phyloP scores from a whole-genome alignment of 2,113 vertebrate species.

The Coreoperca whiteheadi region DNA sequence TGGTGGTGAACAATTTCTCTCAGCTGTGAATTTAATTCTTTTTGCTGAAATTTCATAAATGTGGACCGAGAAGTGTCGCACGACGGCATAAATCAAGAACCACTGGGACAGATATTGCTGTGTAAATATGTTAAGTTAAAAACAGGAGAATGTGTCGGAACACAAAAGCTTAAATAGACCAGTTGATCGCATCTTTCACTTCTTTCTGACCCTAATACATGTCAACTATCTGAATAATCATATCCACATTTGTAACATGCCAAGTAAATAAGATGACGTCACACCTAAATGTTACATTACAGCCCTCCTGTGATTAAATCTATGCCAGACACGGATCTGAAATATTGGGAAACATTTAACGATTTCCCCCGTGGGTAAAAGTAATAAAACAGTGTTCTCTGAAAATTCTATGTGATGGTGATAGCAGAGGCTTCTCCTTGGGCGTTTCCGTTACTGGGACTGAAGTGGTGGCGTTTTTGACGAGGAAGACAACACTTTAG shows the following conservation, averaged over 20 bases:
- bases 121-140: not conserved
- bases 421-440: conserved; percentile 1
- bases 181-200: not conserved
- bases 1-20: not conserved
- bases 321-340: conserved; percentile 9
- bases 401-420: conserved; percentile 6
- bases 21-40: conserved; percentile 57
- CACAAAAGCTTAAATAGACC: not conserved
- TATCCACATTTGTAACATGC: conserved; percentile 19
- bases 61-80: conserved; percentile 6
- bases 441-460: not conserved
- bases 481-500: conserved; percentile 36
- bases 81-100: conserved; percentile 18
- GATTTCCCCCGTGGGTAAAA: not conserved
- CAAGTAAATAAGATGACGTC: conserved; percentile 18
- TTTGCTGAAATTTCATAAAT: conserved; percentile 10
- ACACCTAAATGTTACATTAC: conserved; percentile 14
- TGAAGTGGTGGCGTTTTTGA: conserved; percentile 21
- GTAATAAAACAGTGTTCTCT: conserved; percentile 13
- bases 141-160: conserved; percentile 5
- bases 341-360: conserved; percentile 1
- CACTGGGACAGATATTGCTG: conserved; percentile 9
- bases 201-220: conserved; percentile 1
- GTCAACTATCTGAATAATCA: conserved; percentile 21
- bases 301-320: not conserved